Percentiles rank a stretch among this genome's conserved stretches.
Evolutionary conservation across 2,113 vertebrate genomes (phyloP).

Genomic region (Bos javanicus): DNA sequence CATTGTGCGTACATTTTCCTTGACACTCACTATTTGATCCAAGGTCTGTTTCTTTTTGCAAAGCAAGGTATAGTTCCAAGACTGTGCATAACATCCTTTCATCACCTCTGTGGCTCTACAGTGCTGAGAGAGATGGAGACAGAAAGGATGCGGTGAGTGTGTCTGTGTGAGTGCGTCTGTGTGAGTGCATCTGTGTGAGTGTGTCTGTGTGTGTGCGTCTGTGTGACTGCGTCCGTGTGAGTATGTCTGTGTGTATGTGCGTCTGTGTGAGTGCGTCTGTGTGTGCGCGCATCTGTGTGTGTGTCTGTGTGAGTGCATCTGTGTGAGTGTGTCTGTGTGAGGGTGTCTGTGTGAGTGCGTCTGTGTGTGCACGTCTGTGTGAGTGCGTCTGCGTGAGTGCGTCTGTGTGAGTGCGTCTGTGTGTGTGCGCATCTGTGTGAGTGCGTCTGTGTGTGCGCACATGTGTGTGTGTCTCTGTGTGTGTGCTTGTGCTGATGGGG

Average conservation of each 20-base stretch:
- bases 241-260: rapidly evolving
- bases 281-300: rapidly evolving
- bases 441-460: rapidly evolving
- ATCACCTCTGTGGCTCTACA: not conserved
- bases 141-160: not conserved
- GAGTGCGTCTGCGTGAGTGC: rapidly evolving
- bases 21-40: not conserved
- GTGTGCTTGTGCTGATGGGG: not conserved
- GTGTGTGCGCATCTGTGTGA: rapidly evolving
- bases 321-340: rapidly evolving
- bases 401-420: no score
- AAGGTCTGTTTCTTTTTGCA: not conserved
- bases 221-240: no score
- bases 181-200: rapidly evolving
- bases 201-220: no score
- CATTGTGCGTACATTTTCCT: not conserved
- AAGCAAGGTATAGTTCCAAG: not conserved
- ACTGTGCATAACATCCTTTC: not conserved
- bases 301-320: rapidly evolving
- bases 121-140: not conserved
- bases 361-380: rapidly evolving
- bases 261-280: no score
- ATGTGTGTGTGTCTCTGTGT: not conserved
- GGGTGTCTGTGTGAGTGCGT: rapidly evolving
- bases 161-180: not conserved